Conservation (phyloP, 2,888 invertebrate species). For the Poecilus cupreus region DNA sequence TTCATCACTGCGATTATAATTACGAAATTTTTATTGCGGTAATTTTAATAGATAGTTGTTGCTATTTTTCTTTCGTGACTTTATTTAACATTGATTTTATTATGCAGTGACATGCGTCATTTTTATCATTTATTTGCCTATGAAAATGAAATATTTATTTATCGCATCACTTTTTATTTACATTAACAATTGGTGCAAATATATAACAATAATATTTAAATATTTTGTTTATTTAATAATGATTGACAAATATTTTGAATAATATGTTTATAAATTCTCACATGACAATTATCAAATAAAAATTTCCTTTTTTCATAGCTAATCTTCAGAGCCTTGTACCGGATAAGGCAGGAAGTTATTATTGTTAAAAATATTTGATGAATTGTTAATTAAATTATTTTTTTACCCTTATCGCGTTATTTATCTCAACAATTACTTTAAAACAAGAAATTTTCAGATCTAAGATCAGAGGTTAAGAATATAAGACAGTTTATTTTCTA, state of each 20-base stretch:
- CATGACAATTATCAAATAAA: constrained; percentile 16
- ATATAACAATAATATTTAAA: constrained; percentile 19
- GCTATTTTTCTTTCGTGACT: background rate
- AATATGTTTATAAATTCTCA: no score
- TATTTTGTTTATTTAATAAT: background rate
- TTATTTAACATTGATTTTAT: background rate
- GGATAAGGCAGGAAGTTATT: constrained; percentile 12
- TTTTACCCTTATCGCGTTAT: background rate
- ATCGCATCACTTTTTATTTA: background rate
- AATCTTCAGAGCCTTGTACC: constrained; percentile 10
- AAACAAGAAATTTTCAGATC: constrained; percentile 7
- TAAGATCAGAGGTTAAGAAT: constrained; percentile 14
- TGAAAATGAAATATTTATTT: background rate
- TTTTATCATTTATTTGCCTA: background rate
- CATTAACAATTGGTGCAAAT: background rate
- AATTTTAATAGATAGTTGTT: background rate
- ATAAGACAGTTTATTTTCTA: background rate
- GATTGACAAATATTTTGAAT: no score
- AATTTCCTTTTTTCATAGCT: background rate
- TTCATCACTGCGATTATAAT: background rate
- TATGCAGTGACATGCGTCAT: background rate
- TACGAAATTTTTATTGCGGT: background rate
- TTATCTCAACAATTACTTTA: background rate
- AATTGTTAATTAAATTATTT: constrained; percentile 11
- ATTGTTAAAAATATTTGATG: background rate